Base-by-base conservation (phyloP, 1,140 invertebrate species). In the Ectropis grisescens region DNA sequence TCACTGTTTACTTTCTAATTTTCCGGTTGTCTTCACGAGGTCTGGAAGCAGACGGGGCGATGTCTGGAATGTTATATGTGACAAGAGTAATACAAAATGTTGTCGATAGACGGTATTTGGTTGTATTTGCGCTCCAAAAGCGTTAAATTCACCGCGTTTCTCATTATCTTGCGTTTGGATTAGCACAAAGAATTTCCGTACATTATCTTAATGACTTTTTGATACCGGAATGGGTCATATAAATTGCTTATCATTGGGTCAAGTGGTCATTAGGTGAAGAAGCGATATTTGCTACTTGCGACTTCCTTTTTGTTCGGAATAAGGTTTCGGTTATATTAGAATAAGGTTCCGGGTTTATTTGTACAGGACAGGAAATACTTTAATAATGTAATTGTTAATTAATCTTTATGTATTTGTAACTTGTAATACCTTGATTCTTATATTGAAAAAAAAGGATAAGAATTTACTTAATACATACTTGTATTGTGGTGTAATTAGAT, bases 1-100 rank as follows among this genome's bases (percentile, higher is more conserved):
- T 57, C 48, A 56, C 40, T 76, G 58, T 74, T 74, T 69, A 59
- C 54, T 72, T 71, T 74, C 51, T 69, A 74, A 76, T 76, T 76
- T 76, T 76, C 61, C 67, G 71, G 56, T 52, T 76, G 69, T 76
- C 71, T 74, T 58, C 60, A 42, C 61, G 53, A 61, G 48, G 52
- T 66, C 56, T 52, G 49, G 39, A 40, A 46, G 45, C 43, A 56
- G 64, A 64, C 47, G 42, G 53, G 43, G 61, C 29, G 54, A 56
- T 35, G 60, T 39, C 29, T 58, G 53, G 46, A 31, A 50, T 51
- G 47, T 47, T 56, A 47, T 41, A 56, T 57, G 57, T 58, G 53
- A 65, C 51, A 51, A 37, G 43, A 49, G 47, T 45, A 47, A 55
- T 58, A 53, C 52, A 52, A 51, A 55, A 50, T 35, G 38, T 31